phyloP scores from a whole-genome alignment of 2,888 invertebrate genomes.

The Acholoe squamosa region DNA sequence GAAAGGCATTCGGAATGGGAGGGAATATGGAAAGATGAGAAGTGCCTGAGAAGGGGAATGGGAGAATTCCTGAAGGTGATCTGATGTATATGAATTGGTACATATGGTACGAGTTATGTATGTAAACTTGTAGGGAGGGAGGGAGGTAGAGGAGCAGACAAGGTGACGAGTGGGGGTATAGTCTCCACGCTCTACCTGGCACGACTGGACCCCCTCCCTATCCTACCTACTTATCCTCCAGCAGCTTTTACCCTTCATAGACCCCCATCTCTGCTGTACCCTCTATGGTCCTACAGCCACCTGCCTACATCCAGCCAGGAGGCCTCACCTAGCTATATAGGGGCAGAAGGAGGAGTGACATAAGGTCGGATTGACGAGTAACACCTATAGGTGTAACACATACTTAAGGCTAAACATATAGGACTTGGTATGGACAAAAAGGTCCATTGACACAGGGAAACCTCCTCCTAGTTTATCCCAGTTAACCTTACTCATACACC shows the following conservation, averaged over 20 bases:
- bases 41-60: neutral
- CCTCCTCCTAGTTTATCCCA: no score
- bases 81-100: neutral
- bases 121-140: no score
- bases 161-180: neutral
- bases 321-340: neutral
- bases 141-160: neutral
- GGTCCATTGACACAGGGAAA: no score
- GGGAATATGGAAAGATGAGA: neutral
- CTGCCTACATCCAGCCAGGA: neutral
- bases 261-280: no score
- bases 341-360: neutral
- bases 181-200: neutral
- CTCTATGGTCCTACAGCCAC: neutral
- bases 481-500: no score
- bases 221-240: neutral
- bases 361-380: no score
- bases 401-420: no score
- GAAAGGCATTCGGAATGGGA: neutral
- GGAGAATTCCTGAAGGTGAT: neutral
- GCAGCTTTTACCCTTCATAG: no score
- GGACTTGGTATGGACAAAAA: no score
- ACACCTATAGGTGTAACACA: no score
- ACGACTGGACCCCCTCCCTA: neutral
- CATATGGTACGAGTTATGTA: no score